Evolutionary conservation across 2,113 vertebrate genomes (phyloP).

Genomic region (Hepsetus odoe): DNA sequence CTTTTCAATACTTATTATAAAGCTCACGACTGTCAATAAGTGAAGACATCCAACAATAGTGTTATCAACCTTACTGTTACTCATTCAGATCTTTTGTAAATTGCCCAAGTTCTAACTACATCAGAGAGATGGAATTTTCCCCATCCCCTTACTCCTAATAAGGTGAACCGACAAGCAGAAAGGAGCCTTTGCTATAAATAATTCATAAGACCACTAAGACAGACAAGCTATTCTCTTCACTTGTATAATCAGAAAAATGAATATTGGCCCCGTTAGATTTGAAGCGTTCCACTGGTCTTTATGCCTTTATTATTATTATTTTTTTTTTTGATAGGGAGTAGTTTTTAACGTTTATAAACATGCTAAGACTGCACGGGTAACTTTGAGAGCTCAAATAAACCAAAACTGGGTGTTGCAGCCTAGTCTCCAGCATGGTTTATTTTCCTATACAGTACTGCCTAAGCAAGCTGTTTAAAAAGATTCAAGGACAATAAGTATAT

Average conservation of each 20-base stretch:
- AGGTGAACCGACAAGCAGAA: background rate
- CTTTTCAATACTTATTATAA: too few species aligned
- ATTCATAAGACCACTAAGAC: background rate
- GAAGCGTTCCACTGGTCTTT: background rate
- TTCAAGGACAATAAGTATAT: too few species aligned
- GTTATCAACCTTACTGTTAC: background rate
- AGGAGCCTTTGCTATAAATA: background rate
- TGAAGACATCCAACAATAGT: background rate
- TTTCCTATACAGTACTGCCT: background rate
- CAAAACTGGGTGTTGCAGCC: background rate
- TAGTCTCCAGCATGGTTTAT: constrained; percentile 20
- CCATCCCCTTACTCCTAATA: background rate
- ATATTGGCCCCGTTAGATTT: background rate
- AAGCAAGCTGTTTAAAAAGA: too few species aligned
- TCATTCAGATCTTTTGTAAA: background rate
- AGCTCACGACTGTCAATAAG: background rate
- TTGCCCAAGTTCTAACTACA: background rate
- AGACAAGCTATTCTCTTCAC: background rate
- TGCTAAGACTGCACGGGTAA: constrained; percentile 6
- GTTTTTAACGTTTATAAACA: background rate
- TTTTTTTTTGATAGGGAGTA: background rate
- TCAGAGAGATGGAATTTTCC: constrained; percentile 24
- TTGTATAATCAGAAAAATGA: background rate
- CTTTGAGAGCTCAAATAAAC: constrained; percentile 1
- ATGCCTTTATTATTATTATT: too few species aligned